phyloP scores from a whole-genome alignment of 2,797 vertebrate genomes.

The Danio kyathit region DNA sequence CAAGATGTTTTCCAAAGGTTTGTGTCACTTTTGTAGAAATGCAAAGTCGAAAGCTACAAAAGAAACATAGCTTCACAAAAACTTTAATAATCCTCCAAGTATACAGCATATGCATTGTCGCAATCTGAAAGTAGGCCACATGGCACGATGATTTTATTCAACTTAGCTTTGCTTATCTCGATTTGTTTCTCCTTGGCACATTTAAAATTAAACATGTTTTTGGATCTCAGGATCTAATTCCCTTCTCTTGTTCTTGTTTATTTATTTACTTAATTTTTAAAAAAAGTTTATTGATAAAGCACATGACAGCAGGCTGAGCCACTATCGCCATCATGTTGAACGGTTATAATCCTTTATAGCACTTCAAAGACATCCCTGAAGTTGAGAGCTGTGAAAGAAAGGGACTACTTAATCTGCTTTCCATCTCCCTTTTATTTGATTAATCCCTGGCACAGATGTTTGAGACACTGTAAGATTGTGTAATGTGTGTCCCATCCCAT shows the following conservation, averaged over 20 bases:
- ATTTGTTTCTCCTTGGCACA: not conserved
- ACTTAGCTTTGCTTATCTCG: not conserved
- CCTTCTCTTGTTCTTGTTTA: conserved; percentile 9
- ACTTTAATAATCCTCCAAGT: not conserved
- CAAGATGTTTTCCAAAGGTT: conserved; percentile 7
- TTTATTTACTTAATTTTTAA: not conserved
- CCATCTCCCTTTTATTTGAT: conserved; percentile 59
- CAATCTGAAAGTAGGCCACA: not conserved
- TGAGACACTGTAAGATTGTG: conserved; percentile 48
- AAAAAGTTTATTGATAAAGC: conserved; percentile 11
- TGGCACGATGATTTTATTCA: not conserved
- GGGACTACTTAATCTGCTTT: conserved; percentile 51
- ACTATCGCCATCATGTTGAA: conserved; percentile 35
- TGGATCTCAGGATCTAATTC: not conserved
- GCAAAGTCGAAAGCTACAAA: conserved; percentile 16
- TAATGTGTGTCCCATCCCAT: conserved; percentile 51
- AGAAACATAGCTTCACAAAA: not conserved
- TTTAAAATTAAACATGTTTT: not conserved
- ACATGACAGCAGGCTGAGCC: conserved; percentile 18
- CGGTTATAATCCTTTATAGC: conserved; percentile 52
- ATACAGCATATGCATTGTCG: not conserved
- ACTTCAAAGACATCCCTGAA: conserved; percentile 35
- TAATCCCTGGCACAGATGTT: conserved; percentile 60
- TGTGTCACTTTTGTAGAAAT: conserved; percentile 14
- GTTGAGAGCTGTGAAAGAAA: conserved; percentile 50